A percentile compares a stretch with the other conserved stretches of the same genome.
These are phyloP conservation scores for Argyra leucocephala DNA, from an alignment of 2,888 invertebrate genomes.

Conservation along the genomic window DNA sequence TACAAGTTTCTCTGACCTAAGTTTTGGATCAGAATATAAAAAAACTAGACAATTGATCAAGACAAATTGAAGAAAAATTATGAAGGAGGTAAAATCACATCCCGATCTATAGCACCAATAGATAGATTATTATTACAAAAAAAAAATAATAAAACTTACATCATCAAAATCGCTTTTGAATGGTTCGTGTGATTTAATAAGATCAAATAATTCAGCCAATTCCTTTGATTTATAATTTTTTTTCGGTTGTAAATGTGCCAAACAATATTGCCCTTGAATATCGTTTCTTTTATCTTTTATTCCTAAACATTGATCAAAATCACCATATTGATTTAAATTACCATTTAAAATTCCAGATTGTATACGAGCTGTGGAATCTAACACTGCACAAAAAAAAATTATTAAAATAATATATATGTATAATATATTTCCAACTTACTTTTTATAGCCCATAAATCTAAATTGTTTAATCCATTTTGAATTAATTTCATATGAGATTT, in stretches of 20 bases:
- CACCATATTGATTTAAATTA: conserved; percentile 58
- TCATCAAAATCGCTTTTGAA: conserved; percentile 57
- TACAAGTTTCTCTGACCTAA: too few species aligned
- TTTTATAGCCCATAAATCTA: conserved; percentile 40
- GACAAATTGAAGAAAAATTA: too few species aligned
- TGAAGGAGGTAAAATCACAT: too few species aligned
- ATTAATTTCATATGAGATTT: conserved; percentile 34
- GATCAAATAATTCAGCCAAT: conserved; percentile 44
- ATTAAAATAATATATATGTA: neutral
- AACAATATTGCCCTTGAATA: conserved; percentile 52
- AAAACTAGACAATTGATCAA: too few species aligned
- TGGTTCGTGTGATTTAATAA: conserved; percentile 54
- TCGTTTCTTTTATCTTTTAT: conserved; percentile 1
- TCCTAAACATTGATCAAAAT: conserved; percentile 43
- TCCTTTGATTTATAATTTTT: conserved; percentile 45
- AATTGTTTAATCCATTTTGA: conserved; percentile 34
- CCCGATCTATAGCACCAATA: too few species aligned
- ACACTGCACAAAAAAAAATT: conserved; percentile 54
- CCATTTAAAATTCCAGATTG: conserved; percentile 56
- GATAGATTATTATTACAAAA: too few species aligned
- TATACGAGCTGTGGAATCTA: conserved; percentile 56
- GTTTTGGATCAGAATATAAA: too few species aligned
- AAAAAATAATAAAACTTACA: conserved; percentile 49
- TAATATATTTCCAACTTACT: conserved; percentile 29
- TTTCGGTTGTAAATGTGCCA: conserved; percentile 53